Base-by-base conservation (phyloP, 2,113 vertebrate species). In the Paedocypris sp. region DNA sequence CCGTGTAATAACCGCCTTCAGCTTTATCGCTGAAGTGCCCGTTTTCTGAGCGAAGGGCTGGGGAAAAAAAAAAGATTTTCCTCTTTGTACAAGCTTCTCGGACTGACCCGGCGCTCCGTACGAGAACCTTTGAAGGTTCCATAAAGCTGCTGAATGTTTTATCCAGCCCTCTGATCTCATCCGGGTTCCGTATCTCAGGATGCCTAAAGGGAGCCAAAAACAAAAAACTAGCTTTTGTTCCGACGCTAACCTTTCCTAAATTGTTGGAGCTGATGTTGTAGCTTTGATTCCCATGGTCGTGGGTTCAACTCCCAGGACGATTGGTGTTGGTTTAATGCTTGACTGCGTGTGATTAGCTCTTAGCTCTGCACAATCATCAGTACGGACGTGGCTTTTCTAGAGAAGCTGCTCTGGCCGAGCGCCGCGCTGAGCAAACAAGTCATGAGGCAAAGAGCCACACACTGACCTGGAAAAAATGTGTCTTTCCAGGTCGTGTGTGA, bases 1-100 rank as follows among this genome's bases (percentile, higher is more conserved):
- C 79, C 83, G 75, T 85, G 81, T 88, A 88, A 83, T 84, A 82
- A 86, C 84, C 84, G 84, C 83, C 83, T 86, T 85, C 74, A 85
- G 88, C 86, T 85, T 85, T 75, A 76, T 79, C 42, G 56, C 75
- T 84, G 79, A 87, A 88, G 82, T 82, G 82, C 79, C 84, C 76
- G 76, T 82, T 88, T 82, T 84, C 46, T 50, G 77, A 64, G 38
- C 23, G 61, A 35, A 64, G 23, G 49, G 62, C 19, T 47, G 33
- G 42, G n/a, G n/a, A n/a, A 18, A 46, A 82, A 80, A 80, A 79
- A 81, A 80, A 72, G 73, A 1, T 33, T 49, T 78, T 81, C 73
- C 77, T 51, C 60, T 67, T 75, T 83, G 75, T 83, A 83, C 79
- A 77, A 79, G 81, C 82, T 82, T 83, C 85, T 86, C 87, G 82